A percentile compares a stretch with the other conserved stretches of the same genome.
These are phyloP conservation scores for Adelphocoris suturalis DNA, from an alignment of 2,888 invertebrate species.

Conservation along the genomic window DNA sequence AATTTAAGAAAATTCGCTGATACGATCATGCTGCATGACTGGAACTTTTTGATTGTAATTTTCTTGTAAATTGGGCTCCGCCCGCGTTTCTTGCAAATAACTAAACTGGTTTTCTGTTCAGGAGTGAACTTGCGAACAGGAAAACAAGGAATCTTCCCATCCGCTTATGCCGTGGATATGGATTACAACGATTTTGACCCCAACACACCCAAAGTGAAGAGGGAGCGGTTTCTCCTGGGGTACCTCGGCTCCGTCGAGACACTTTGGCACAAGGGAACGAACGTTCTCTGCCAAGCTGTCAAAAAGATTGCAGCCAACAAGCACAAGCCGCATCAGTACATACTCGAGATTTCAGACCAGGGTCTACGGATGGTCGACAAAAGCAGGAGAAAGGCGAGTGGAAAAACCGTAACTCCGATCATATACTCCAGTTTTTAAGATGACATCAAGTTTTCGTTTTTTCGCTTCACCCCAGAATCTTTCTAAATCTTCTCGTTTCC, in stretches of 20 bases:
- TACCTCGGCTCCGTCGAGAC: slow-evolving; percentile 98
- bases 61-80: too few relatives aligned
- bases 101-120: slow-evolving; percentile 77
- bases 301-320: slow-evolving; percentile 85
- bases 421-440: too few relatives aligned
- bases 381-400: slow-evolving; percentile 81
- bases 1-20: too few relatives aligned
- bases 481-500: too few relatives aligned
- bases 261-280: slow-evolving; percentile 96
- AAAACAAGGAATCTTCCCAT: slow-evolving; percentile 96
- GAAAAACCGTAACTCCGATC: too few relatives aligned
- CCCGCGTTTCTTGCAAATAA: too few relatives aligned
- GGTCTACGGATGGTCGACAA: slow-evolving; percentile 97
- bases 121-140: slow-evolving; percentile 96
- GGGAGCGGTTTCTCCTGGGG: slow-evolving; percentile 93
- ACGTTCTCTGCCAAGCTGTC: slow-evolving; percentile 94
- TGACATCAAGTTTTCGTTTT: too few relatives aligned
- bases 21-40: too few relatives aligned
- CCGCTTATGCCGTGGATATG: slow-evolving; percentile 97
- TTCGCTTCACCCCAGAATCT: too few relatives aligned
- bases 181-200: slow-evolving; percentile 98
- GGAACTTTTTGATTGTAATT: too few relatives aligned
- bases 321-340: slow-evolving; percentile 85
- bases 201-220: slow-evolving; percentile 88
- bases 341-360: slow-evolving; percentile 96